Percentiles rank a stretch among this genome's conserved stretches.
These are phyloP conservation scores for Parauchenoglanis punctatus DNA, from an alignment of 2,797 vertebrate genomes.

Conservation along the genomic window DNA sequence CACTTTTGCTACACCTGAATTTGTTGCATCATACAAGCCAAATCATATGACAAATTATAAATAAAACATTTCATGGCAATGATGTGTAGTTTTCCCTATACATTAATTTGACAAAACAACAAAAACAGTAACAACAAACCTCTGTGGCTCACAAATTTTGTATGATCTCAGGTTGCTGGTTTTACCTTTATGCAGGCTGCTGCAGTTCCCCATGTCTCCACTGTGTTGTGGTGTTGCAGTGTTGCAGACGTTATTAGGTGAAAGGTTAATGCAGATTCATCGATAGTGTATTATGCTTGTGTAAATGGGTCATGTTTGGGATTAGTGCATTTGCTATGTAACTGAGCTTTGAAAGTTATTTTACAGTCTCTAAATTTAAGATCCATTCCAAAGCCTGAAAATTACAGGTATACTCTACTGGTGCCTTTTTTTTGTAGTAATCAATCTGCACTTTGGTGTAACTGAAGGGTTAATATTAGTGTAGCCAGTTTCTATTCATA, in stretches of 20 bases:
- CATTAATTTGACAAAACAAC: neutral
- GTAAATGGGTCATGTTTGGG: conserved; percentile 24
- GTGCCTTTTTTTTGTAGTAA: neutral
- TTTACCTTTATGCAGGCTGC: neutral
- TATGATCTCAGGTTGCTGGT: neutral
- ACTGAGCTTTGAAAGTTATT: neutral
- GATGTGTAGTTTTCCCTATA: neutral
- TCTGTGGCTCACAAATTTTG: neutral
- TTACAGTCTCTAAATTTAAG: neutral
- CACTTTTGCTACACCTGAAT: neutral
- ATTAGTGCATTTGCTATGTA: conserved; percentile 3
- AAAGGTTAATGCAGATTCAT: conserved; percentile 42
- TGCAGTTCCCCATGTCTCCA: conserved; percentile 48
- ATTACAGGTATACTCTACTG: neutral
- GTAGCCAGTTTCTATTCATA: conserved; percentile 30
- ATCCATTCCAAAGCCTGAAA: conserved; percentile 1
- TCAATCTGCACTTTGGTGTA: neutral
- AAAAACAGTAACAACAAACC: neutral
- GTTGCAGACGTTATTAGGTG: conserved; percentile 25
- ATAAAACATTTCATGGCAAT: neutral
- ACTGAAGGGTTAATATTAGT: conserved; percentile 31
- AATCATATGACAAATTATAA: neutral
- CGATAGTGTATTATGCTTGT: conserved; percentile 32
- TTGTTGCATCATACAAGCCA: neutral
- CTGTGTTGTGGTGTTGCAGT: conserved; percentile 29